A percentile compares a stretch with the other conserved stretches of the same genome.
These are phyloP conservation scores for Drosophila athabasca DNA, from an alignment of 1,140 invertebrate species.

Conservation along the genomic window DNA sequence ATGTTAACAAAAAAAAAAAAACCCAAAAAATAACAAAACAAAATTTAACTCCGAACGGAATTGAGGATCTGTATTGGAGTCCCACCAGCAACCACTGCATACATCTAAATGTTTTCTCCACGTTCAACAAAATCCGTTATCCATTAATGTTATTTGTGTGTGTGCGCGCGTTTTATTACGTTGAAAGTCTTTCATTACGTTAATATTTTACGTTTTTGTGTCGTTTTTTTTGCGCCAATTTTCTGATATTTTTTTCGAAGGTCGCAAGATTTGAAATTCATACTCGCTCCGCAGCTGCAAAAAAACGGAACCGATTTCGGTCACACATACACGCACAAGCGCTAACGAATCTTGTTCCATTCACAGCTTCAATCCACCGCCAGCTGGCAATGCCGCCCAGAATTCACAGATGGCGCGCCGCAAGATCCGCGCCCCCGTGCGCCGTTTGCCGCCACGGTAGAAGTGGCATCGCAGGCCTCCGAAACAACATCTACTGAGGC, in stretches of 20 bases:
- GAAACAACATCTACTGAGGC: conserved; percentile 29
- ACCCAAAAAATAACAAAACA: conserved; percentile 1
- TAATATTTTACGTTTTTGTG: background rate
- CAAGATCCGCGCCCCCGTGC: conserved; percentile 58
- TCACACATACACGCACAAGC: no score
- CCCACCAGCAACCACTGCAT: no score
- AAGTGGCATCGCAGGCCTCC: conserved; percentile 50
- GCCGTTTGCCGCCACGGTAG: conserved; percentile 69
- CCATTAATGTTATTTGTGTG: no score
- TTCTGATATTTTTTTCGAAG: background rate
- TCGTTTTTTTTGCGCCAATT: background rate
- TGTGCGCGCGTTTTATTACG: no score
- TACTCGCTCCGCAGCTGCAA: background rate
- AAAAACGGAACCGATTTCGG: background rate
- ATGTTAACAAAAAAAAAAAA: conserved; percentile 3
- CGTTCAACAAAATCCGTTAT: no score
- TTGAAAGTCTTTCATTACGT: background rate
- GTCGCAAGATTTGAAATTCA: background rate
- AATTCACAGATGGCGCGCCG: conserved; percentile 53
- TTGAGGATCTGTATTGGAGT: no score
- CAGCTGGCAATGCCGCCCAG: conserved; percentile 49
- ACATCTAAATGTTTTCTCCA: no score
- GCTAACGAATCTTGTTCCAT: conserved; percentile 9
- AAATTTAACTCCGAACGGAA: background rate
- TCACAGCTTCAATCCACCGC: conserved; percentile 67